Evolutionary conservation across 2,113 vertebrate genomes (phyloP).

Genomic region (Abramis brama): DNA sequence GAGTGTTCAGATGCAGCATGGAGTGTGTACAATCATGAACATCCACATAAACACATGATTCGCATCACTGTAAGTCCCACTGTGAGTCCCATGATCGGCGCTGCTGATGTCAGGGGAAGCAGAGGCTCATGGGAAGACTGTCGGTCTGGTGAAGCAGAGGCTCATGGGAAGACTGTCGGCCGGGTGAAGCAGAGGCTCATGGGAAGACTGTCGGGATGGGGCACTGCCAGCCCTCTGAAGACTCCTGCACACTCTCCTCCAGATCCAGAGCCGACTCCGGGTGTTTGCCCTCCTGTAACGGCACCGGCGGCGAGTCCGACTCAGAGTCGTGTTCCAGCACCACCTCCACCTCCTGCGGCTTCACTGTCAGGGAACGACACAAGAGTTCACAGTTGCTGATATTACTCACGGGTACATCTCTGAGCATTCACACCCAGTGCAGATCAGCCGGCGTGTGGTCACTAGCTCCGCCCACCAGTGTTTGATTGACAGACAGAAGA

Average conservation of each 20-base stretch:
- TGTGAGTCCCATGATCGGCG: background rate
- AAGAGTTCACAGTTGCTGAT: background rate
- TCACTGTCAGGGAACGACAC: background rate
- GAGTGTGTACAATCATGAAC: background rate
- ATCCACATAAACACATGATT: background rate
- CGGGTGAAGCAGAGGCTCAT: constrained; percentile 42
- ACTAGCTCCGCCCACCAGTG: too few species aligned
- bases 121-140: too few species aligned
- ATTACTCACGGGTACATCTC: background rate
- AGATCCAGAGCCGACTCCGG: constrained; percentile 76
- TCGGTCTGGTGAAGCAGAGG: too few species aligned
- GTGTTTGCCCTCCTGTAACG: constrained; percentile 57
- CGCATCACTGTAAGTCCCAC: background rate
- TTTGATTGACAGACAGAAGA: too few species aligned
- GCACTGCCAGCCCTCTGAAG: constrained; percentile 82
- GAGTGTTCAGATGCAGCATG: background rate
- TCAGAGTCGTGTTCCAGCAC: constrained; percentile 40
- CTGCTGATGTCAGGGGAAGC: background rate
- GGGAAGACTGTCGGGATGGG: constrained; percentile 82
- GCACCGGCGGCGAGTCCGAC: background rate
- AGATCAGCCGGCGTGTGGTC: too few species aligned
- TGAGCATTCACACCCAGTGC: too few species aligned
- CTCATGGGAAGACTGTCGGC: too few species aligned
- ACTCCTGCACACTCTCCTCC: constrained; percentile 82
- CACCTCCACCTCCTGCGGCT: constrained; percentile 42